Evolutionary conservation across 2,113 vertebrate genomes (phyloP), one percentile per base, ranked within the genome.

Genomic region (Halichoeres trimaculatus): DNA sequence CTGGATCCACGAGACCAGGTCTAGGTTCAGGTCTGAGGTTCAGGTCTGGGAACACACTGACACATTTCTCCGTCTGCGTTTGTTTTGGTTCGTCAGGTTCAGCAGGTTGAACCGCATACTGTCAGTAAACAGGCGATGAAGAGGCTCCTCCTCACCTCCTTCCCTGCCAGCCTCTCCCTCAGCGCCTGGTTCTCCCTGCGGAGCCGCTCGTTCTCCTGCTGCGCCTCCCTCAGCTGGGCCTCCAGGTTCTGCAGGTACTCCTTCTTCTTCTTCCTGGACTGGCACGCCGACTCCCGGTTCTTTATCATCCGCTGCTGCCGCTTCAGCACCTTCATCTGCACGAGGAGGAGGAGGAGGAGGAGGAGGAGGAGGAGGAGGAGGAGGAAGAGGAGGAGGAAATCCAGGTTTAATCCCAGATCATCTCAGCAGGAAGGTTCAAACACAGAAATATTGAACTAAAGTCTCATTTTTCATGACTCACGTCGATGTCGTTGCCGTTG

Each of bases 281-380:
- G 96, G 66, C 96, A 98, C 1, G 96, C 96, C 0, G 96, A 96
- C 89, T 97, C 96, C 0, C 96, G 83, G 93, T 98, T 97, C 93
- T 98, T 98, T 41, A 98, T 97, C 96, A 98, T 98, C 19, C 96
- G 89, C 91, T 98, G 96, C 92, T 98, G 96, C 26, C 96, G 89
- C 90, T 97, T 98, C 86, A 98, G 83, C 34, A 96, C 93, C 89
- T 98, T 98, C 64, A 96, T 91, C 96, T 98, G 77, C 12, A 67
- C 1, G 10, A 24, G 36, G 52, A 60, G 10, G 22, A 48, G 30
- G 20, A n/a, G 17, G 8, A 5, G 48, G 8, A 7, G 16, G 9
- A 10, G n/a, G 17, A 2, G 14, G 16, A 16, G 10, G 3, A 30
- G 2, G 41, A 26, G 10, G 14, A 5, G 10, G 35, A 34, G 4